Percentiles rank a stretch among this genome's conserved stretches.
Conservation (phyloP, 2,113 vertebrate genomes). For the Ochotona curzoniae region DNA sequence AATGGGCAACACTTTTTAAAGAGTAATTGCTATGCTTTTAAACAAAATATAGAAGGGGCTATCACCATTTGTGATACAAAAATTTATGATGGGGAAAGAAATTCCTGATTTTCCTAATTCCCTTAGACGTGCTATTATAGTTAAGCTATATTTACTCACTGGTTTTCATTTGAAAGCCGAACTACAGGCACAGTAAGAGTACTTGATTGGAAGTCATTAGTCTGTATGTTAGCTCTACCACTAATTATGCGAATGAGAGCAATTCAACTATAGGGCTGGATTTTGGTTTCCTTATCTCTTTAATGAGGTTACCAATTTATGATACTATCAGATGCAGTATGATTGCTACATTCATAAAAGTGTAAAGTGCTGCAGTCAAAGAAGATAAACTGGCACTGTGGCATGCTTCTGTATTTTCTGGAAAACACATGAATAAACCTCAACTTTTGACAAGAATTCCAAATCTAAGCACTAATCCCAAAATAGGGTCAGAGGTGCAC, state of each 20-base stretch:
- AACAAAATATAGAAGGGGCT: not conserved
- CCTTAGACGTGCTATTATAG: not conserved
- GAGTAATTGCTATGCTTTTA: not conserved
- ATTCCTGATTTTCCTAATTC: not conserved
- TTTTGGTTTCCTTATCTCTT: not conserved
- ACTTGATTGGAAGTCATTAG: not conserved
- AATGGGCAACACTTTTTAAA: not conserved
- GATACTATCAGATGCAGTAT: not conserved
- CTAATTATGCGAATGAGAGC: not conserved
- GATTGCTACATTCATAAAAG: not conserved
- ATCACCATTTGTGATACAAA: not conserved
- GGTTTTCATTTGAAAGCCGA: too few relatives aligned
- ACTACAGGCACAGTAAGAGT: not conserved
- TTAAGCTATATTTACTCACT: not conserved
- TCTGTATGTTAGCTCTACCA: not conserved
- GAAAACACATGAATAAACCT: not conserved
- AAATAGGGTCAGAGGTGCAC: not conserved
- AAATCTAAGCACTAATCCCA: not conserved
- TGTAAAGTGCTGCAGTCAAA: not conserved
- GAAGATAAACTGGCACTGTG: not conserved
- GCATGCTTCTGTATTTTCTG: not conserved
- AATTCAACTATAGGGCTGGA: not conserved
- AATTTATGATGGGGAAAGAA: not conserved
- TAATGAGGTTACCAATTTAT: not conserved
- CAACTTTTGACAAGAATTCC: not conserved